Conservation (phyloP, 1,140 invertebrate genomes). For the Aphis gossypii region DNA sequence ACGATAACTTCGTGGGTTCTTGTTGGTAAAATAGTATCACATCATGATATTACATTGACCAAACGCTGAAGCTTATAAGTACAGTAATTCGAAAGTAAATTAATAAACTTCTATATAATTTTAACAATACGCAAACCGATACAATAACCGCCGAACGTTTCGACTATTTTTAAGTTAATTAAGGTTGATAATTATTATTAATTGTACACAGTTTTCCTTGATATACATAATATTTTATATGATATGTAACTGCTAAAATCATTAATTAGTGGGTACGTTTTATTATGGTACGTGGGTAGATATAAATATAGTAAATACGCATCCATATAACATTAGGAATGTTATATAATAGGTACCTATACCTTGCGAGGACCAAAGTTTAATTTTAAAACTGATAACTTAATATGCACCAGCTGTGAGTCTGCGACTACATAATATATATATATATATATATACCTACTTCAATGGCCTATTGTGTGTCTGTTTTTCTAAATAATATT, state of each 20-base stretch:
- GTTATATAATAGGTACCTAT: not conserved
- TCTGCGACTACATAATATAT: not conserved
- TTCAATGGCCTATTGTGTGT: not conserved
- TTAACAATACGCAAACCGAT: no score
- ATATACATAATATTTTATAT: not conserved
- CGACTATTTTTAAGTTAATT: no score
- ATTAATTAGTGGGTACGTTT: not conserved
- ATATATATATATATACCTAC: not conserved
- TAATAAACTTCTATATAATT: no score
- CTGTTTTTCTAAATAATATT: not conserved
- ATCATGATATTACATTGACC: no score
- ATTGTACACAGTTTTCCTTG: no score
- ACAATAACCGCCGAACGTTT: no score
- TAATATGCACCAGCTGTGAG: not conserved
- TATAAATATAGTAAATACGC: no score
- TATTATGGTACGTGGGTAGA: not conserved
- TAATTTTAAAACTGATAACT: not conserved
- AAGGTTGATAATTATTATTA: no score
- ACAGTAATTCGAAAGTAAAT: no score
- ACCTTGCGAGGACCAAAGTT: not conserved
- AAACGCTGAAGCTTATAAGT: no score
- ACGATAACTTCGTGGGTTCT: no score
- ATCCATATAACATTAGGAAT: not conserved
- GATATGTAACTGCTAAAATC: not conserved
- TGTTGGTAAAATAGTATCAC: no score